These are phyloP conservation scores for Campoplex capitator DNA, from an alignment of 2,888 invertebrate species.

Conservation along the genomic window DNA sequence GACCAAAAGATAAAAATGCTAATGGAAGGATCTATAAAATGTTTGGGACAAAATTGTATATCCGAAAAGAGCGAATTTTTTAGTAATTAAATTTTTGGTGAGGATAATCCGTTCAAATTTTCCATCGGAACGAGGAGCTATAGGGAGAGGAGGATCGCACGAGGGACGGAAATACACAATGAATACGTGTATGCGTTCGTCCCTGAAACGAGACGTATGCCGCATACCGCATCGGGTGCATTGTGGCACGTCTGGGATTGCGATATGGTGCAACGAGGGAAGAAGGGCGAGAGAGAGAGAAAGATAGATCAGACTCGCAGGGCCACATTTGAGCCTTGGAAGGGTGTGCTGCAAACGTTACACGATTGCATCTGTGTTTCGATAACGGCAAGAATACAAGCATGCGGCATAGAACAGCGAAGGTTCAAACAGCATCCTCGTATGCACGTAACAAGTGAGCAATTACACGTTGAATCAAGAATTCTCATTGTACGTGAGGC, in stretches of 20 bases:
- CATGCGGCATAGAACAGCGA: constrained; percentile 17
- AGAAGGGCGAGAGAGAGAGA: constrained; percentile 1
- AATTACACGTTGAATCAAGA: constrained; percentile 65
- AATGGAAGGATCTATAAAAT: not conserved
- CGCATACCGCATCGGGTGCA: constrained; percentile 63
- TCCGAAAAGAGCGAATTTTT: not conserved
- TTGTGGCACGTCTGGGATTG: constrained; percentile 56
- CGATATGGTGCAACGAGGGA: constrained; percentile 33
- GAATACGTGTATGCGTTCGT: constrained; percentile 17
- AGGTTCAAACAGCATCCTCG: constrained; percentile 26
- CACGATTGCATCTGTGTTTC: constrained; percentile 60
- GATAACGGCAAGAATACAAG: constrained; percentile 46
- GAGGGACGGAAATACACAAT: constrained; percentile 22
- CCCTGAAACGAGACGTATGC: constrained; percentile 52
- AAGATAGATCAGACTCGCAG: constrained; percentile 24
- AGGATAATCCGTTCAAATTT: constrained; percentile 7
- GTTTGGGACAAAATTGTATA: not conserved
- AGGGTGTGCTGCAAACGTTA: constrained; percentile 19
- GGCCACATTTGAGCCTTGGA: constrained; percentile 17
- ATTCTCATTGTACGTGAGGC: constrained; percentile 55
- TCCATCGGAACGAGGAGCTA: not conserved
- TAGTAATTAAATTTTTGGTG: constrained; percentile 34
- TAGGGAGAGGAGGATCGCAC: not conserved
- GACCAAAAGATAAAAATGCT: not conserved
- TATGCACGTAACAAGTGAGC: constrained; percentile 63